These are phyloP conservation scores for Bombus ignitus DNA, from an alignment of 1,140 invertebrate genomes.

Conservation along the genomic window DNA sequence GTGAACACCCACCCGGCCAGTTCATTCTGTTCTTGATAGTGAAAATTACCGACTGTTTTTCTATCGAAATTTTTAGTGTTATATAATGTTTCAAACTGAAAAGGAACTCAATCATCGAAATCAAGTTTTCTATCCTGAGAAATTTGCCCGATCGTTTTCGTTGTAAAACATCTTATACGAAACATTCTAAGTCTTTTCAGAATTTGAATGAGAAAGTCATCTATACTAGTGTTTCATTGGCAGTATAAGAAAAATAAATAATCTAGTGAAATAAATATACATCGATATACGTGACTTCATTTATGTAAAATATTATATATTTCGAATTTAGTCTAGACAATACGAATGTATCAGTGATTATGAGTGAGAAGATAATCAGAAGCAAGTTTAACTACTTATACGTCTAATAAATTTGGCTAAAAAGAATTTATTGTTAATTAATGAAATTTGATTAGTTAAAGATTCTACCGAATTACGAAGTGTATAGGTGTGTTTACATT, in stretches of 20 bases:
- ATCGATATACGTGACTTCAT: background rate
- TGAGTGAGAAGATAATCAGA: background rate
- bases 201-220: constrained; percentile 11
- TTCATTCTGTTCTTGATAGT: constrained; percentile 36
- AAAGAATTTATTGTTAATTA: background rate
- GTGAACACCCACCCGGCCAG: constrained; percentile 46
- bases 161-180: background rate
- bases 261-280: background rate
- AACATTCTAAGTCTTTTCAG: background rate
- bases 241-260: background rate
- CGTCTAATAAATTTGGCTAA: background rate
- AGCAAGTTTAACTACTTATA: background rate
- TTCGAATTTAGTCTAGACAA: background rate
- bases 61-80: background rate
- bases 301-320: background rate
- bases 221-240: background rate
- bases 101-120: background rate
- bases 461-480: background rate
- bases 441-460: too few relatives aligned
- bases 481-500: constrained; percentile 9
- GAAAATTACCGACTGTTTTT: constrained; percentile 13
- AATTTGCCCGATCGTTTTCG: background rate
- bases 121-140: background rate
- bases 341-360: background rate
- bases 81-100: background rate